phyloP scores from a whole-genome alignment of 2,888 invertebrate genomes.

The Amphipyra berbera region DNA sequence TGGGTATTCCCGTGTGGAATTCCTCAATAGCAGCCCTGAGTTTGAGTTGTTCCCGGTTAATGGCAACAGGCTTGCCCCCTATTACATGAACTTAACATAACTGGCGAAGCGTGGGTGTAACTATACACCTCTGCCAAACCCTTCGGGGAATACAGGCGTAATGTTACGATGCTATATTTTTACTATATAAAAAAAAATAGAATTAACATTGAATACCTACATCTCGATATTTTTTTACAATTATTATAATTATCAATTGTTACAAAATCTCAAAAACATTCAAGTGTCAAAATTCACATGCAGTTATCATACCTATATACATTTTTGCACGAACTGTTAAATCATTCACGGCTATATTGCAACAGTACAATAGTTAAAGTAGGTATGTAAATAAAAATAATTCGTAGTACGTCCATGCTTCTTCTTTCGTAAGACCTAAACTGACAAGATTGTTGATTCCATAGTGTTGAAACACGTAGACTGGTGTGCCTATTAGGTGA shows the following conservation, averaged over 20 bases:
- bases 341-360: constrained; percentile 43
- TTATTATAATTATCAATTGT: constrained; percentile 14
- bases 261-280: constrained; percentile 22
- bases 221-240: no score
- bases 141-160: no score
- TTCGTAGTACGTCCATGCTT: constrained; percentile 43
- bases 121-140: no score
- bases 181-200: neutral
- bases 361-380: constrained; percentile 21
- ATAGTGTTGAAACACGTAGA: constrained; percentile 39
- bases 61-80: no score
- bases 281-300: constrained; percentile 36
- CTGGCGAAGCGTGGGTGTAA: no score
- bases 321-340: constrained; percentile 47
- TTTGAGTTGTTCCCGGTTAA: no score
- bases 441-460: constrained; percentile 43
- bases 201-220: neutral
- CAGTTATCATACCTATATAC: constrained; percentile 26
- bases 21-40: no score
- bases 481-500: constrained; percentile 15
- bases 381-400: constrained; percentile 52
- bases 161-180: no score
- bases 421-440: constrained; percentile 37
- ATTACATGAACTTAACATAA: no score
- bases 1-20: no score